A percentile compares a stretch with the other conserved stretches of the same genome.
Evolutionary conservation across 2,113 vertebrate species (phyloP).

Genomic region (Gadus macrocephalus): DNA sequence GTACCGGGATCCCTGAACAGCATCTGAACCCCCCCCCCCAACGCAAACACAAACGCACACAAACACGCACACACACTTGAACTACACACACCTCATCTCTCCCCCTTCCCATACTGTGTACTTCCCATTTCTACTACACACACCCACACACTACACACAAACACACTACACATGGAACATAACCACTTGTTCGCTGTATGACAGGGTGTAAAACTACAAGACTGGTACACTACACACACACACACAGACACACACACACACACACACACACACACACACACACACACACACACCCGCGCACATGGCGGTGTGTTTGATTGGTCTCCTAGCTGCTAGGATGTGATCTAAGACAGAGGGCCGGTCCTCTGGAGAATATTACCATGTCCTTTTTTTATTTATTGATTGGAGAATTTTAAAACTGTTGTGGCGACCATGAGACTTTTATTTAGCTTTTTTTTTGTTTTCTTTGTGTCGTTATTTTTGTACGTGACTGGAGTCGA

Average conservation of each 20-base stretch:
- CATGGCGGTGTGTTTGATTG: background rate
- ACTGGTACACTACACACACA: constrained; percentile 8
- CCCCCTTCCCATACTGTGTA: background rate
- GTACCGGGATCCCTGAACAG: constrained; percentile 70
- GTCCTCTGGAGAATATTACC: too few species aligned
- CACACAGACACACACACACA: background rate
- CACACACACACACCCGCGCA: background rate
- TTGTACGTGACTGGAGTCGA: too few species aligned
- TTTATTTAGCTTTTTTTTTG: too few species aligned
- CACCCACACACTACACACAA: constrained; percentile 2
- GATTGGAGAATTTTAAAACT: too few species aligned
- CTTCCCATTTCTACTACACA: constrained; percentile 7
- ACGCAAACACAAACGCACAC: constrained; percentile 27
- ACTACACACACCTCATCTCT: background rate
- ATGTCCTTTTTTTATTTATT: too few species aligned
- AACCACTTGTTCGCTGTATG: too few species aligned
- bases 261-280: background rate
- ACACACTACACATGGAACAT: background rate
- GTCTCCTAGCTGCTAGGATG: background rate
- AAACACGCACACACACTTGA: background rate
- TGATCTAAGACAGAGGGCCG: too few species aligned
- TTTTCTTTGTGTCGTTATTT: too few species aligned
- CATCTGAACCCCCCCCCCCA: constrained; percentile 59
- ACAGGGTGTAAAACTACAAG: too few species aligned
- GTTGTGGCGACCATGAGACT: too few species aligned